Conservation (phyloP, 1,140 invertebrate species). For the Brachionus rotundiformis region DNA sequence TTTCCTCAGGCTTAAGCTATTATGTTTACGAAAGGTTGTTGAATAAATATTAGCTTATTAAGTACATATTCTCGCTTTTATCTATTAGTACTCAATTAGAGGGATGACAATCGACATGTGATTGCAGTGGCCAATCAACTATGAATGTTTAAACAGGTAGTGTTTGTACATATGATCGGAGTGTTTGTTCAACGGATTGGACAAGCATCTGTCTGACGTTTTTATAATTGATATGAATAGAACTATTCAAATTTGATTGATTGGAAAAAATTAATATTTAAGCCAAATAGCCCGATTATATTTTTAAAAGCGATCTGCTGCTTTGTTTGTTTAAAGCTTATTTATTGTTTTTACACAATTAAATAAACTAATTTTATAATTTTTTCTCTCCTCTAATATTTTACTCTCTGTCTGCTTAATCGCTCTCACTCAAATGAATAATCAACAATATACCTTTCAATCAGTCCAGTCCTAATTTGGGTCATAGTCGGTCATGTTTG, state of each 20-base stretch:
- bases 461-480: not conserved
- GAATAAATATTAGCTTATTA: not conserved
- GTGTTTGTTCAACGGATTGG: not conserved
- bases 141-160: not conserved
- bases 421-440: not conserved
- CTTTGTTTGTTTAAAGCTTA: not conserved
- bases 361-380: not conserved
- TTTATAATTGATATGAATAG: not conserved
- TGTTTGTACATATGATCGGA: not conserved
- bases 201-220: conserved; percentile 10
- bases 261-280: not conserved
- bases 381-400: not conserved
- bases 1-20: not conserved
- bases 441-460: not conserved
- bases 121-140: not conserved
- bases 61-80: not conserved
- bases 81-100: not conserved
- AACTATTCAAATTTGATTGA: not conserved
- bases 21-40: not conserved
- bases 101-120: not conserved
- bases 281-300: not conserved
- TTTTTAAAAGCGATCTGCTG: not conserved
- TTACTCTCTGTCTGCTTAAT: not conserved
- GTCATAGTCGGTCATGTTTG: not conserved
- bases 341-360: conserved; percentile 21